Conservation (phyloP, 2,797 vertebrate genomes). For the Labroides dimidiatus region DNA sequence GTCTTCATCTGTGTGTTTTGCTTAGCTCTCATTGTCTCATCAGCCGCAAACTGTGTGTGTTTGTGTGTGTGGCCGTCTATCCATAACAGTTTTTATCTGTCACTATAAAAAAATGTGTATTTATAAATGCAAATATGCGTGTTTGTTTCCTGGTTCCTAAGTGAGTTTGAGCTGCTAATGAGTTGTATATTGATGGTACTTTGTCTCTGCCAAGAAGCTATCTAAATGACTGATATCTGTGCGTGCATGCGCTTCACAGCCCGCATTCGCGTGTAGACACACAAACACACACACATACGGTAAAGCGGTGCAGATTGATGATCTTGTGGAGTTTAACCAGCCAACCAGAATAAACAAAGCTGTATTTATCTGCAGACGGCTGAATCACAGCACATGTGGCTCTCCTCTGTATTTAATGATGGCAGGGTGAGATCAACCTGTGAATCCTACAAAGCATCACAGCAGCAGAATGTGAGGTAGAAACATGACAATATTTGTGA, state of each 20-base stretch:
- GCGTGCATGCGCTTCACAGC: background rate
- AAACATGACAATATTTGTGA: background rate
- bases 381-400: background rate
- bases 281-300: background rate
- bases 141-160: constrained; percentile 7
- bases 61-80: background rate
- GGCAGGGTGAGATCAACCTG: background rate
- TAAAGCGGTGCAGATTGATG: constrained; percentile 23
- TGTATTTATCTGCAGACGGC: constrained; percentile 8
- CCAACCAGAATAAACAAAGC: constrained; percentile 13
- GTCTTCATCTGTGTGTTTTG: constrained; percentile 26
- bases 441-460: background rate
- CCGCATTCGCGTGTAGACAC: constrained; percentile 8
- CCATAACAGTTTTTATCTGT: background rate
- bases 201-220: constrained; percentile 49
- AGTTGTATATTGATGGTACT: constrained; percentile 35
- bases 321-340: background rate
- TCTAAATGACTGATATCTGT: constrained; percentile 49
- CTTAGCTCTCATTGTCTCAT: constrained; percentile 31
- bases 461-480: background rate
- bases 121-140: background rate
- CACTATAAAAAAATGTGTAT: background rate
- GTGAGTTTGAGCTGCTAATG: constrained; percentile 41
- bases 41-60: constrained; percentile 12
- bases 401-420: constrained; percentile 1